Evolutionary conservation across 2,888 invertebrate genomes (phyloP).

Genomic region (Machimus atricapillus): DNA sequence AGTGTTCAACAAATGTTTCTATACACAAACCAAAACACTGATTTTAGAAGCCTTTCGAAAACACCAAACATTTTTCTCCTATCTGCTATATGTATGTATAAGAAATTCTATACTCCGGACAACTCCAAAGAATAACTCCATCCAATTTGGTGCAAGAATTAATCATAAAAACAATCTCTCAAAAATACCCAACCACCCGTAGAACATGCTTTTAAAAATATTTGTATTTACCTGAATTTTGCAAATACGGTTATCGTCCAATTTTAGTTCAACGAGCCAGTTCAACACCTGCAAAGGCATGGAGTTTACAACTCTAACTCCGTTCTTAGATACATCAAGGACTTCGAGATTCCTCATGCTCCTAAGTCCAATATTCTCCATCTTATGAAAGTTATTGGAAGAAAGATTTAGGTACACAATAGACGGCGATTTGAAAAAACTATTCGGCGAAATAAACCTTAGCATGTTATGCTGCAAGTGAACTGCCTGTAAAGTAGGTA

Average conservation of each 20-base stretch:
- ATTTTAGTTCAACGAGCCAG: conserved; percentile 84
- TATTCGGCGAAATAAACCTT: conserved; percentile 74
- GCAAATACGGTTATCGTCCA: conserved; percentile 85
- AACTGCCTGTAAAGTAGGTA: conserved; percentile 70
- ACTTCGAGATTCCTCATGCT: conserved; percentile 79
- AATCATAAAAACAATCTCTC: too few relatives aligned
- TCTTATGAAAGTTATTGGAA: conserved; percentile 75
- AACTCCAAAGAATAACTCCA: too few relatives aligned
- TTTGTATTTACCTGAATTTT: conserved; percentile 66
- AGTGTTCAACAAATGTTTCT: too few relatives aligned
- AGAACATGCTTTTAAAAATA: too few relatives aligned
- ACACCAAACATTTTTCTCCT: too few relatives aligned
- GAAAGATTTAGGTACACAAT: conserved; percentile 84
- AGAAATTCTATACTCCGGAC: too few relatives aligned
- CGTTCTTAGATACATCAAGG: conserved; percentile 83
- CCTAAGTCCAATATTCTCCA: conserved; percentile 78
- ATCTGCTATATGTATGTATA: too few relatives aligned
- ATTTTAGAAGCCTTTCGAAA: too few relatives aligned
- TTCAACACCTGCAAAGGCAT: conserved; percentile 77
- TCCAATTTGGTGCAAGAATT: too few relatives aligned
- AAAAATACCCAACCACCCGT: neutral
- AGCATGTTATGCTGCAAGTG: conserved; percentile 83
- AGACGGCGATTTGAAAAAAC: conserved; percentile 80
- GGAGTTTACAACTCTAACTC: conserved; percentile 73
- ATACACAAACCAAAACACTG: too few relatives aligned